These are phyloP conservation scores for Gadopsis marmoratus DNA, from an alignment of 2,797 vertebrate species.

Conservation along the genomic window DNA sequence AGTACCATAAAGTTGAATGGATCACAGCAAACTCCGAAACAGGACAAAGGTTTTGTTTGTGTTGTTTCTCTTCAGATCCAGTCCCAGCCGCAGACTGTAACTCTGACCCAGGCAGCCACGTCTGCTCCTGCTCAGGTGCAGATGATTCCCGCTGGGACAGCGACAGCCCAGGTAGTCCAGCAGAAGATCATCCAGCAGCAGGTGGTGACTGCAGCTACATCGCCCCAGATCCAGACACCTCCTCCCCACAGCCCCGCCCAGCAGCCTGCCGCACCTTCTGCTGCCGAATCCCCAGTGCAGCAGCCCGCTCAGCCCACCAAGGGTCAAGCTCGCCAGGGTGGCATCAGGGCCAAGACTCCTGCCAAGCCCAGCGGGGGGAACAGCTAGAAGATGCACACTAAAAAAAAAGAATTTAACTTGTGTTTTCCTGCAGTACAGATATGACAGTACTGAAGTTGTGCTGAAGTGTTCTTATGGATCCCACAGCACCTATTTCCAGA, in stretches of 20 bases:
- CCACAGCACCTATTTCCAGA: conserved; percentile 25
- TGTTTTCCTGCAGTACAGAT: conserved; percentile 24
- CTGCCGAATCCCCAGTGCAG: conserved; percentile 73
- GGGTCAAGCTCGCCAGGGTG: conserved; percentile 86
- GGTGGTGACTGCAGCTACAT: conserved; percentile 85
- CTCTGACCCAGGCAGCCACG: conserved; percentile 86
- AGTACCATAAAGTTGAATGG: neutral
- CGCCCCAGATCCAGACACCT: conserved; percentile 89
- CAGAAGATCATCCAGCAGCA: conserved; percentile 92
- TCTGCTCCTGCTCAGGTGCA: conserved; percentile 90
- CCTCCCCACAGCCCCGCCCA: conserved; percentile 89
- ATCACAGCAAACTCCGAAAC: neutral
- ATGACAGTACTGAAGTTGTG: conserved; percentile 16
- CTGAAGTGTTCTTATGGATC: conserved; percentile 25
- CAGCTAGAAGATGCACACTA: conserved; percentile 62
- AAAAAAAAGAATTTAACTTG: neutral
- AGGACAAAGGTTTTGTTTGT: neutral
- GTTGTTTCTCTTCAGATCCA: conserved; percentile 78
- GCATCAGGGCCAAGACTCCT: conserved; percentile 88
- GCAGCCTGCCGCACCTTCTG: conserved; percentile 69
- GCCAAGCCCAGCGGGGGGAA: conserved; percentile 88
- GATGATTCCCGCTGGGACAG: conserved; percentile 88
- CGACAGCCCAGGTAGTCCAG: conserved; percentile 88
- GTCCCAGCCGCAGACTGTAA: conserved; percentile 89
- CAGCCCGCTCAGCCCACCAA: conserved; percentile 84